These are phyloP conservation scores for Melanocharis versteri DNA, from an alignment of 2,113 vertebrate genomes.

Conservation along the genomic window DNA sequence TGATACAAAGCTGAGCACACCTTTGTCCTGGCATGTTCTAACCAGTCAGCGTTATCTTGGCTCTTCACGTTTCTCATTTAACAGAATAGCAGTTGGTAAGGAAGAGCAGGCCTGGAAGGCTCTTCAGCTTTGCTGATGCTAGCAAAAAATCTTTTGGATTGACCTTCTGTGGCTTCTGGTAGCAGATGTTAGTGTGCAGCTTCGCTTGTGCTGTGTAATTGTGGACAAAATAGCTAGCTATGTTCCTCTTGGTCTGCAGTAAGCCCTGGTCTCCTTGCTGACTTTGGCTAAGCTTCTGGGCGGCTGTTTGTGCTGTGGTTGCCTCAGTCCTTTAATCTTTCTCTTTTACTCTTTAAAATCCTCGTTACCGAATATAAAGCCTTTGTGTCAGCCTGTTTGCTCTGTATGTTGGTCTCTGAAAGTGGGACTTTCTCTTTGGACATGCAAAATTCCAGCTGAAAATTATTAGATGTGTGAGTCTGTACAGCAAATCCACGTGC, in stretches of 20 bases:
- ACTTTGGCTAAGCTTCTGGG: not conserved
- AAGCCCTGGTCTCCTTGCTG: not conserved
- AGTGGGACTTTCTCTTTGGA: not conserved
- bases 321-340: not conserved
- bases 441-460: not conserved
- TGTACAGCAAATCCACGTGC: not conserved
- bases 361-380: not conserved
- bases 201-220: not conserved
- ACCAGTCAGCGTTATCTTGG: not conserved
- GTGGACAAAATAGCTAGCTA: not conserved
- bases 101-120: not conserved
- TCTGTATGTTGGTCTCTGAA: not conserved
- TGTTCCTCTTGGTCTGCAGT: not conserved
- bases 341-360: not conserved
- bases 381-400: not conserved
- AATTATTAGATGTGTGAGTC: not conserved
- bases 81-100: not conserved
- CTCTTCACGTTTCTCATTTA: not conserved
- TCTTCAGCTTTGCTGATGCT: not conserved
- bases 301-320: not conserved
- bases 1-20: not conserved
- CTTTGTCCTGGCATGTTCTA: not conserved
- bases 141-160: not conserved
- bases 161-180: not conserved
- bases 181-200: not conserved